A percentile compares a stretch with the other conserved stretches of the same genome.
Evolutionary conservation across 2,797 vertebrate genomes (phyloP).

Genomic region (Peromyscus aztecus): DNA sequence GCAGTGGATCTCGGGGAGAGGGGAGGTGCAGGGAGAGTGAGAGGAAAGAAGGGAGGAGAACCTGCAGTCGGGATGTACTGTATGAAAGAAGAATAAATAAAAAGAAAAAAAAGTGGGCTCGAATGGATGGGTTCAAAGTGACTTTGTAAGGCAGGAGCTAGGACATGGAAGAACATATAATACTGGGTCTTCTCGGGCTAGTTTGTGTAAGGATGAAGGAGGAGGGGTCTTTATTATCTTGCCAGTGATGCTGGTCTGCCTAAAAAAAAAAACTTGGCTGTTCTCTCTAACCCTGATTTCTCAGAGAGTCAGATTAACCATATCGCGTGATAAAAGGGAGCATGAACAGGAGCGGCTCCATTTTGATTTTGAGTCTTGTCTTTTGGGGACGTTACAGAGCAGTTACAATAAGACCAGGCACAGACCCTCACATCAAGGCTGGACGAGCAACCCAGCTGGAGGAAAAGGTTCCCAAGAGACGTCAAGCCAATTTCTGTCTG

Average conservation of each 20-base stretch:
- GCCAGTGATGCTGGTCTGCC: no score
- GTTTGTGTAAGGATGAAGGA: neutral
- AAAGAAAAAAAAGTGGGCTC: neutral
- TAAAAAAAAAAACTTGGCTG: neutral
- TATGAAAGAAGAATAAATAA: neutral
- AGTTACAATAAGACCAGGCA: neutral
- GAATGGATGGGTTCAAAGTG: neutral
- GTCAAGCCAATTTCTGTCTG: no score
- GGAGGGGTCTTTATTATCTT: neutral
- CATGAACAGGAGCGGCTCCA: neutral
- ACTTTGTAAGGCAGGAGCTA: neutral
- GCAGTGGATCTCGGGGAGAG: neutral
- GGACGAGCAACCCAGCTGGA: no score
- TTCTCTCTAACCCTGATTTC: neutral
- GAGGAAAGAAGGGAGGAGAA: neutral
- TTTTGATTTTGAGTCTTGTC: neutral
- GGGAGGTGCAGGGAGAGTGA: neutral
- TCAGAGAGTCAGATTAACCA: neutral
- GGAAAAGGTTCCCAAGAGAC: no score
- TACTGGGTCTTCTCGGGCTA: neutral
- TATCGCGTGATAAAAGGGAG: neutral
- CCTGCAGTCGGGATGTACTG: neutral
- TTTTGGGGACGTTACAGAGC: neutral
- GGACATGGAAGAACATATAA: neutral
- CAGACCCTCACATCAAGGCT: no score